phyloP scores from a whole-genome alignment of 2,888 invertebrate genomes.

The Chelonus formosanus region DNA sequence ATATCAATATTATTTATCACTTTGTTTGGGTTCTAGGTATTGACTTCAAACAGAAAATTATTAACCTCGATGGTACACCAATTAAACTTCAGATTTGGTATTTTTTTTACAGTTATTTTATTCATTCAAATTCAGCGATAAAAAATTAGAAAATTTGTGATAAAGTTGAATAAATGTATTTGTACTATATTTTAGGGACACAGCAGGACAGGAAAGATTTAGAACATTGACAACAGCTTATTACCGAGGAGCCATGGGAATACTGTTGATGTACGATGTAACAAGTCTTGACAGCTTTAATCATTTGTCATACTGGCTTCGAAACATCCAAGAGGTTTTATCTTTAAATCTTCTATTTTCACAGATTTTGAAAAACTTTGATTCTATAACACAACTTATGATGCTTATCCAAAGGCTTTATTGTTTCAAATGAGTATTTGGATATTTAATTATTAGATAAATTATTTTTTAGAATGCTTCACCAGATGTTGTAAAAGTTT shows the following conservation, averaged over 20 bases:
- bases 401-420: not conserved
- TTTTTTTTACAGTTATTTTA: too few relatives aligned
- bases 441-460: not conserved
- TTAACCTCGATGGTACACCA: conserved; percentile 85
- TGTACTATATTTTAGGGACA: conserved; percentile 73
- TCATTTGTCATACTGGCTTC: conserved; percentile 88
- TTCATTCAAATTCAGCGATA: not conserved
- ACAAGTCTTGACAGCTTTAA: conserved; percentile 91
- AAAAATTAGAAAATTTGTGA: too few relatives aligned
- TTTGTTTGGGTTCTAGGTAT: conserved; percentile 71
- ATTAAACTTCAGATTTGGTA: conserved; percentile 81
- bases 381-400: too few relatives aligned
- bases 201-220: conserved; percentile 81
- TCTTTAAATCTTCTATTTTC: conserved; percentile 5
- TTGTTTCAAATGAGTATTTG: not conserved
- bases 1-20: not conserved
- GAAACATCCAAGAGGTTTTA: conserved; percentile 85
- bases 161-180: too few relatives aligned
- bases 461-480: conserved; percentile 77
- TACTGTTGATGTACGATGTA: conserved; percentile 89
- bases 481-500: conserved; percentile 84
- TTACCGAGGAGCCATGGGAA: conserved; percentile 91
- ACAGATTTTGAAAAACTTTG: too few relatives aligned
- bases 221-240: conserved; percentile 87
- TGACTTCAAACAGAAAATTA: conserved; percentile 90